These are phyloP conservation scores for Nerophis ophidion DNA, from an alignment of 2,113 vertebrate genomes.

Conservation along the genomic window DNA sequence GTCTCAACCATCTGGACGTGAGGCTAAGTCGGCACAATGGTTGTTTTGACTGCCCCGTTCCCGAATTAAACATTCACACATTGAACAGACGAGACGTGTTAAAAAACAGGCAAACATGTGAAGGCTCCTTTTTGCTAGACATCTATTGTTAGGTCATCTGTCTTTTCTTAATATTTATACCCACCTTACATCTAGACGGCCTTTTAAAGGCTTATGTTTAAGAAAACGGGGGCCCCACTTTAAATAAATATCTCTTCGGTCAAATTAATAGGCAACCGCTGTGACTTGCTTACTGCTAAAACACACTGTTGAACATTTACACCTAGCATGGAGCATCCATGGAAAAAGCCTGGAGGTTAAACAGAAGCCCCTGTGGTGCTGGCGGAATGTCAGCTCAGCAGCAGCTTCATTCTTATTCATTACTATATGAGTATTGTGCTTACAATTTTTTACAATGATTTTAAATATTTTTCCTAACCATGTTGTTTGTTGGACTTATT, in stretches of 20 bases:
- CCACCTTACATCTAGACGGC: not conserved
- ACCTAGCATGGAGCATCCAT: slow-evolving; percentile 34
- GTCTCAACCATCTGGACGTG: slow-evolving; percentile 59
- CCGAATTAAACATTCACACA: slow-evolving; percentile 43
- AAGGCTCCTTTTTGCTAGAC: not conserved
- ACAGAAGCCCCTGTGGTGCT: slow-evolving; percentile 38
- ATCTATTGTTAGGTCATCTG: not conserved
- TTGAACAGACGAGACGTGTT: slow-evolving; percentile 24
- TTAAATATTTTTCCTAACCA: slow-evolving; percentile 11
- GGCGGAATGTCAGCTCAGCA: slow-evolving; percentile 43
- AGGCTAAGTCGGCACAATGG: slow-evolving; percentile 45
- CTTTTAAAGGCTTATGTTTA: not conserved
- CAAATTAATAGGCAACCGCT: slow-evolving; percentile 29
- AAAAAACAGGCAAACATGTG: slow-evolving; percentile 30
- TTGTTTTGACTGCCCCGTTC: slow-evolving; percentile 58
- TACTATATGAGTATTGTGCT: too few relatives aligned
- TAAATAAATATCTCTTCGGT: slow-evolving; percentile 10
- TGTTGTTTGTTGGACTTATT: slow-evolving; percentile 26
- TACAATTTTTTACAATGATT: slow-evolving; percentile 19
- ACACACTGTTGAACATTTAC: slow-evolving; percentile 25
- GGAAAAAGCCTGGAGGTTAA: slow-evolving; percentile 36
- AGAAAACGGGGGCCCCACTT: slow-evolving; percentile 9
- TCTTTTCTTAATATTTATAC: slow-evolving; percentile 8
- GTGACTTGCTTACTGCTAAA: slow-evolving; percentile 30
- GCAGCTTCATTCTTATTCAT: slow-evolving; percentile 28